Evolutionary conservation across 2,888 invertebrate genomes (phyloP), one percentile per base, ranked within the genome.

Genomic region (Aricia artaxerxes): DNA sequence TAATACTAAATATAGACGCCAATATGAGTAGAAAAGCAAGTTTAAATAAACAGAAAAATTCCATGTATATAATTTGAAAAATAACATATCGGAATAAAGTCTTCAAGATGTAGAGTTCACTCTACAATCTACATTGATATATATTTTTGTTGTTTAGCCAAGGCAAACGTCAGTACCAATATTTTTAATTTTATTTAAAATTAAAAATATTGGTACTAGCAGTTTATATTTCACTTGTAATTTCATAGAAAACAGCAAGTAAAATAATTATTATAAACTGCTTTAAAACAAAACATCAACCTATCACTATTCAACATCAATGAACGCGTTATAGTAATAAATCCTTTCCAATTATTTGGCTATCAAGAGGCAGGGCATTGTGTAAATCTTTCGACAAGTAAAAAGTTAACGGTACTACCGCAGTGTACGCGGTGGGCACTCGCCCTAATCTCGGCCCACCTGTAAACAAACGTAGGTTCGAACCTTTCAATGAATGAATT

Each of bases 401-500:
- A 78, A 79, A 81, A 78, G 80, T 78, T 82, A 81, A 82, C 81
- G 82, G 82, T 81, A 81, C 80, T 80, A 81, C 77, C 82, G 77
- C 44, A 60, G 60, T 3, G 49, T 49, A 49, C 49, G 49, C 79
- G 78, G 79, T 77, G 79, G 82, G 82, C 82, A 81, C 82, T 82
- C 69, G 83, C 85, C 85, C 83, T 85, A 84, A 85, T 85, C 85
- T 85, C 80, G 80, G 81, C 81, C 83, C 83, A 85, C 83, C 83
- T 83, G 84, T 85, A 84, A 86, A 85, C 84, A 83, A 83, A 81
- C 82, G 83, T 86, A 86, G 85, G 86, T 87, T 85, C 82, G 80
- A 84, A 85, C 88, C 88, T 88, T 86, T 80, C 86, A 85, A 89
- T 91, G 90, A 92, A 93, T 92, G 90, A 89, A 89, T 88, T 87